phyloP scores from a whole-genome alignment of 1,140 invertebrate genomes.

The Aphis craccivora region DNA sequence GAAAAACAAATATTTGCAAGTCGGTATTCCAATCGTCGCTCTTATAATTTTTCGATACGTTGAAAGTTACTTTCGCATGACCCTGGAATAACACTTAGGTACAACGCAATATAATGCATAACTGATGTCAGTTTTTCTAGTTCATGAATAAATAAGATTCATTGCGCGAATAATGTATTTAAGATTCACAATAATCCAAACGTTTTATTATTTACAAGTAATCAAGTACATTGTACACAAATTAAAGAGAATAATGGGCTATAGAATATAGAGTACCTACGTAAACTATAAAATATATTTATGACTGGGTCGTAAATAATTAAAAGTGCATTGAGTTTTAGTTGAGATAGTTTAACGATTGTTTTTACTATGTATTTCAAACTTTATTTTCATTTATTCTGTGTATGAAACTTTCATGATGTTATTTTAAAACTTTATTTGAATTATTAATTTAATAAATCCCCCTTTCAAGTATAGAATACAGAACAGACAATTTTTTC shows the following conservation, averaged over 20 bases:
- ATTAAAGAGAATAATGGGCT: neutral
- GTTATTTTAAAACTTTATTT: slow-evolving; percentile 27
- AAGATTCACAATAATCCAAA: slow-evolving; percentile 6
- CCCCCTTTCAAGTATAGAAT: neutral
- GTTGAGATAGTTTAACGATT: neutral
- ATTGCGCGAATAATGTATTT: neutral
- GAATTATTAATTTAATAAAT: slow-evolving; percentile 31
- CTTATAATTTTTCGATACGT: neutral
- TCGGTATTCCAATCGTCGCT: neutral
- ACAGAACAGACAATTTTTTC: neutral
- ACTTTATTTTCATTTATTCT: slow-evolving; percentile 26
- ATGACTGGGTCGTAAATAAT: slow-evolving; percentile 6
- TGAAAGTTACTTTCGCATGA: neutral
- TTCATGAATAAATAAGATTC: neutral
- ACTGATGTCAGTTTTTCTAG: neutral
- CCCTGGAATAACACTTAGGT: neutral
- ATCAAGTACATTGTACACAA: neutral
- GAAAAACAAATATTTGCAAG: neutral
- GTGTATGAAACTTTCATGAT: neutral
- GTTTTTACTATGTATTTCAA: slow-evolving; percentile 6
- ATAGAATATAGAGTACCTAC: slow-evolving; percentile 5
- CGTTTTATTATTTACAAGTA: neutral
- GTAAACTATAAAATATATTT: slow-evolving; percentile 23
- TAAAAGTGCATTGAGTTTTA: neutral
- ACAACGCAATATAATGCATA: neutral